A percentile compares a stretch with the other conserved stretches of the same genome.
phyloP scores from a whole-genome alignment of 2,113 vertebrate species.

The Eulemur macaco region DNA sequence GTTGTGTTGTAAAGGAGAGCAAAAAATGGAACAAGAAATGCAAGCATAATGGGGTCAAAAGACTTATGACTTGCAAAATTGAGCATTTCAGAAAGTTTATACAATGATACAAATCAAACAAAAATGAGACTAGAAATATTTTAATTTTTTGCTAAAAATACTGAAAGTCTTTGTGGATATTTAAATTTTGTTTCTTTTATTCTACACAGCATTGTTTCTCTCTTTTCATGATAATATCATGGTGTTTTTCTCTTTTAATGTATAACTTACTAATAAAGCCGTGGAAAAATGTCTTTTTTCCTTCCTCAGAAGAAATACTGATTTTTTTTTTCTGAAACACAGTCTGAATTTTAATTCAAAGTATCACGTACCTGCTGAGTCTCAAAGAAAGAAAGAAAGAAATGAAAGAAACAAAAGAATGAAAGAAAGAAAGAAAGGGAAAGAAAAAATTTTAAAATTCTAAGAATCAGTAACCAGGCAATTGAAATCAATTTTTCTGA shows the following conservation, averaged over 20 bases:
- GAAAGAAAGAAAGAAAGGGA: neutral
- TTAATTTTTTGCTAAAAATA: neutral
- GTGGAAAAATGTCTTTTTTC: neutral
- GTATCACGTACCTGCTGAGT: neutral
- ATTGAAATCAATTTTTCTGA: constrained; percentile 46
- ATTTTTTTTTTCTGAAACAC: neutral
- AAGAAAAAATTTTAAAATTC: neutral
- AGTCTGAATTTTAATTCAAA: constrained; percentile 29
- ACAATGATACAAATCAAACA: neutral
- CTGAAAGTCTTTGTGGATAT: neutral
- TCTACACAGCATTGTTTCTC: neutral
- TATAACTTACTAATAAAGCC: neutral
- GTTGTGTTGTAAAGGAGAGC: neutral
- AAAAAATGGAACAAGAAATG: neutral
- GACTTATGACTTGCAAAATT: neutral
- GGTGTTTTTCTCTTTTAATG: neutral
- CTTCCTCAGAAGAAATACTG: neutral
- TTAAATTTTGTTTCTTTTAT: neutral
- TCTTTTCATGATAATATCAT: neutral
- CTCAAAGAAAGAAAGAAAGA: neutral
- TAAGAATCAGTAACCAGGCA: constrained; percentile 9
- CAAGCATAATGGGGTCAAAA: neutral
- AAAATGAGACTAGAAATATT: neutral
- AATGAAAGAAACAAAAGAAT: neutral
- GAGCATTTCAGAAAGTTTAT: neutral